Base-by-base conservation (phyloP, 2,888 invertebrate genomes). In the Digitonthophagus gazella region DNA sequence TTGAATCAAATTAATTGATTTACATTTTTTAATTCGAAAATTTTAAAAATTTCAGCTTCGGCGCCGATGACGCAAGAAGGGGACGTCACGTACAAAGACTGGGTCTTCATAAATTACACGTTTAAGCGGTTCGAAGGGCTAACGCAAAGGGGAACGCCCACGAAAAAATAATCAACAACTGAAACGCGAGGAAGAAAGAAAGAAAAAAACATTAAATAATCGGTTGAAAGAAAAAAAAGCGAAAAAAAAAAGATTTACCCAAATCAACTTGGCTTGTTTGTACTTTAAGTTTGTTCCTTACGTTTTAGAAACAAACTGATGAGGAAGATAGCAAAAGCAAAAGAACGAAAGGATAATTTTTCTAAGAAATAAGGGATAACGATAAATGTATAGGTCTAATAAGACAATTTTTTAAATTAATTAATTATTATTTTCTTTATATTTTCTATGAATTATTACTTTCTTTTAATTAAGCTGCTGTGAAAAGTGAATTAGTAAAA, bases 41-140 rank as follows among this genome's bases (percentile, higher is more conserved):
- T n/a, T n/a, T n/a, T n/a, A n/a, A n/a, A n/a, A n/a, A n/a, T 85
- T 86, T 20, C 85, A 93, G 93, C 94, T 78, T 90, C 95, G 71
- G 94, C 95, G 72, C 94, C 96, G 55, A 88, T 92, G 80, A 90
- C 93, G 70, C 94, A 95, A 84, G 96, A 96, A 80, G 95, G 95
- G 72, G 96, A 96, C 84, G 90, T 91, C 74, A 93, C 92, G 78
- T 93, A 95, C 84, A 98, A 98, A 86, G 98, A 98, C 88, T 98
- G 98, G 96, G 98, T 99, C 76, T 99, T 99, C 85, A 97, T 99
- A 82, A 99, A 99, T 86, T 99, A 99, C 86, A 99, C 99, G 72
- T 99, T 98, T 88, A 98, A 98, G 84, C 89, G 99, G 76, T 99
- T 99, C 85, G 98, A 99, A 85, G 98, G 97, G 20, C 88, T 97